Percentiles rank a stretch among this genome's conserved stretches.
These are phyloP conservation scores for Nebria brevicollis DNA, from an alignment of 2,888 invertebrate species.

Conservation along the genomic window DNA sequence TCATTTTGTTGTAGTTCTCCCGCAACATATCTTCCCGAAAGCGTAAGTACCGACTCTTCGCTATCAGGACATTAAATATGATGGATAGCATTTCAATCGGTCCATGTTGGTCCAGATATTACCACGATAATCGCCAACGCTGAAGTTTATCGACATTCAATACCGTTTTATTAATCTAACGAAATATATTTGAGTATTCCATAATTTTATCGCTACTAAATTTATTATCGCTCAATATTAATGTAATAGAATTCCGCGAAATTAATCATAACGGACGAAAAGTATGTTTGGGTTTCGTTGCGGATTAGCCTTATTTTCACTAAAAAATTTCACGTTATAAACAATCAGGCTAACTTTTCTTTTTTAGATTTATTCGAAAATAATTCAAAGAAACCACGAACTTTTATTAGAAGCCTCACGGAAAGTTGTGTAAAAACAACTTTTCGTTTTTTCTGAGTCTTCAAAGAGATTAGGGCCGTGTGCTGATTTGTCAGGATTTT, in stretches of 20 bases:
- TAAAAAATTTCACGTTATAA: neutral
- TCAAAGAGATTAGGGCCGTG: neutral
- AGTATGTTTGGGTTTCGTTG: no score
- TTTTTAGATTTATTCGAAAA: neutral
- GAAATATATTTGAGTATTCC: neutral
- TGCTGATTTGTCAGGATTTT: neutral
- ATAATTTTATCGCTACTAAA: neutral
- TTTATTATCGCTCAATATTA: neutral
- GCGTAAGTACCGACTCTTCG: constrained; percentile 24
- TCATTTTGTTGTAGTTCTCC: constrained; percentile 35
- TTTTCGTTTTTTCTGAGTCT: neutral
- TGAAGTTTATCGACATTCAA: constrained; percentile 21
- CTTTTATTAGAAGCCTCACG: neutral
- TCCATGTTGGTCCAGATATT: constrained; percentile 22
- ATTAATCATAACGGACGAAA: no score
- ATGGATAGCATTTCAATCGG: constrained; percentile 32
- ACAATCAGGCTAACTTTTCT: neutral
- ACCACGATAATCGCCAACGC: constrained; percentile 19
- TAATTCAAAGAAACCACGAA: neutral
- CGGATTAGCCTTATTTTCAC: no score
- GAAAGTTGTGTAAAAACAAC: neutral
- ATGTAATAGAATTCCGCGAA: no score
- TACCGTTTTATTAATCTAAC: constrained; percentile 2
- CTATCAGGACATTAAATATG: constrained; percentile 36
- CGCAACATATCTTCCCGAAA: constrained; percentile 22